Percentiles rank a stretch among this genome's conserved stretches.
Conservation (phyloP, 1,140 invertebrate genomes). For the Triops longicaudatus region DNA sequence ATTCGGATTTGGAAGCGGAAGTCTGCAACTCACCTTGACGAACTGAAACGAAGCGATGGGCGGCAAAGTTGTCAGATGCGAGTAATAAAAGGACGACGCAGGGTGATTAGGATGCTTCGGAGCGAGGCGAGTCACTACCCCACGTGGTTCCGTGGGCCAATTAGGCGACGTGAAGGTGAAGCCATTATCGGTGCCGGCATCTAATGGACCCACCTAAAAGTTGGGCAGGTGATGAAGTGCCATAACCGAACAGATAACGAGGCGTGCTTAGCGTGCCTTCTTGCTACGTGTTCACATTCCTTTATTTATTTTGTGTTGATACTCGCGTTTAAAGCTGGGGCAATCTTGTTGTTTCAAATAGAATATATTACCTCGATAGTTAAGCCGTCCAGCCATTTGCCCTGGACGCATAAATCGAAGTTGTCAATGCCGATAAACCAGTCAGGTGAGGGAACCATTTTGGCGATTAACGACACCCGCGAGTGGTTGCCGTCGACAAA, state of each 20-base stretch:
- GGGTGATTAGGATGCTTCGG: slow-evolving; percentile 82
- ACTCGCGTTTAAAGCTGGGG: no score
- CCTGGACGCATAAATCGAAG: slow-evolving; percentile 84
- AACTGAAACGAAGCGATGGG: slow-evolving; percentile 85
- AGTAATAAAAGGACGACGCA: slow-evolving; percentile 90
- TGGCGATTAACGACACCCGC: slow-evolving; percentile 64
- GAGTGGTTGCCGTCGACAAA: slow-evolving; percentile 87
- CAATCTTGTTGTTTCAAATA: no score
- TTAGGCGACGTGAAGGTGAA: slow-evolving; percentile 93
- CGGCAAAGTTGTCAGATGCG: slow-evolving; percentile 71
- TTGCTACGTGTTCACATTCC: not conserved
- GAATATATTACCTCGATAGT: slow-evolving; percentile 86
- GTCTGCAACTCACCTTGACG: slow-evolving; percentile 57
- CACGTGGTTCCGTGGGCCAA: slow-evolving; percentile 81
- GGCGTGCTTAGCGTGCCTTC: not conserved
- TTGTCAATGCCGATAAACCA: slow-evolving; percentile 97
- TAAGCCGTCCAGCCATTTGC: slow-evolving; percentile 87
- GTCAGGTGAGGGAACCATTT: slow-evolving; percentile 90
- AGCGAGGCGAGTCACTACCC: slow-evolving; percentile 81
- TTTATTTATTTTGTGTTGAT: not conserved
- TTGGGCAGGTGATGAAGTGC: not conserved
- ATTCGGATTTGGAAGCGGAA: no score
- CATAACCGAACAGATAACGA: slow-evolving; percentile 17
- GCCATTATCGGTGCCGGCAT: slow-evolving; percentile 94
- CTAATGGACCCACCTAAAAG: slow-evolving; percentile 75